These are phyloP conservation scores for Glomeris maerens DNA, from an alignment of 1,140 invertebrate species.

Conservation along the genomic window DNA sequence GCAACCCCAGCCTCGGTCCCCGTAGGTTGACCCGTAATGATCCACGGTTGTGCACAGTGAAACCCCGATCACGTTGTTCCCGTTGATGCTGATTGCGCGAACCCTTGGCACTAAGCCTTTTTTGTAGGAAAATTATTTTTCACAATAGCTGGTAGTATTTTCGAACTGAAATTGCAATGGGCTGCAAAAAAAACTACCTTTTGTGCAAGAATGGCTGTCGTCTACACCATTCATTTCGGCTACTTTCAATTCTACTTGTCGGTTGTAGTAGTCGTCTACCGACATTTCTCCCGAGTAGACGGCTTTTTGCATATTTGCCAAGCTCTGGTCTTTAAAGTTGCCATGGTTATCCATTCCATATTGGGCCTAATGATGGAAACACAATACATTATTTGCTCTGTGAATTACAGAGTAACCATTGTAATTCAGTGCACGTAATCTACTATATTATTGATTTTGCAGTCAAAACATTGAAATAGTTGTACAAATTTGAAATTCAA, in stretches of 20 bases:
- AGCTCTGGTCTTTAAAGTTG: constrained; percentile 62
- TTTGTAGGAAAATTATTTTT: not conserved
- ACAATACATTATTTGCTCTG: too few species aligned
- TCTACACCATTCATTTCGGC: constrained; percentile 64
- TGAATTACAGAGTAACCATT: too few species aligned
- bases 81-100: constrained; percentile 47
- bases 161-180: not conserved
- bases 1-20: constrained; percentile 79
- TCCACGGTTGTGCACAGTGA: constrained; percentile 63
- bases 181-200: constrained; percentile 34
- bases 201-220: constrained; percentile 61
- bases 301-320: constrained; percentile 64
- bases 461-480: too few species aligned
- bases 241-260: constrained; percentile 53
- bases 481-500: too few species aligned
- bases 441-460: too few species aligned
- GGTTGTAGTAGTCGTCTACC: constrained; percentile 68
- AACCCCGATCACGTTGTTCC: constrained; percentile 48
- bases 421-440: too few species aligned
- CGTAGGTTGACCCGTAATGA: constrained; percentile 72
- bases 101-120: constrained; percentile 60
- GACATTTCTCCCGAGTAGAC: constrained; percentile 71
- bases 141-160: not conserved
- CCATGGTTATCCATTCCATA: constrained; percentile 80
- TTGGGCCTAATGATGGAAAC: constrained; percentile 41